Conservation (phyloP, 2,797 vertebrate species). For the Danio kyathit region DNA sequence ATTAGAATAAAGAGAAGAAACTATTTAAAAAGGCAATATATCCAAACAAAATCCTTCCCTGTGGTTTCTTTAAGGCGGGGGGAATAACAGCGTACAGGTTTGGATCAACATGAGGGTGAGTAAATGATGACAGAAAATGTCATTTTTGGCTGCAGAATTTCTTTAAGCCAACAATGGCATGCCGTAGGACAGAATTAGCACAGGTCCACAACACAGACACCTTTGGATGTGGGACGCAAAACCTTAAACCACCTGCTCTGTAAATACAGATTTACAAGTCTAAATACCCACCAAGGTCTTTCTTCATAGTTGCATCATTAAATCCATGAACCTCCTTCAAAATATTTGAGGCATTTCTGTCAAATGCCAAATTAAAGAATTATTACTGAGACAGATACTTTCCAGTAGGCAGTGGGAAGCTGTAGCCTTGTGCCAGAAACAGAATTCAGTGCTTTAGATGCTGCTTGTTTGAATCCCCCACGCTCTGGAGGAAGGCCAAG, state of each 20-base stretch:
- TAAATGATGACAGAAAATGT: constrained; percentile 17
- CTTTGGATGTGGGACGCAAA: constrained; percentile 24
- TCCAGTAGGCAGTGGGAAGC: constrained; percentile 54
- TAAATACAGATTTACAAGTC: constrained; percentile 43
- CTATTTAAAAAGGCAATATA: not conserved
- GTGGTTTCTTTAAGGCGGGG: not conserved
- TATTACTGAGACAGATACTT: constrained; percentile 49
- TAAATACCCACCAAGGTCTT: constrained; percentile 40
- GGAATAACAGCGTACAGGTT: not conserved
- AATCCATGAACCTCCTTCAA: constrained; percentile 45
- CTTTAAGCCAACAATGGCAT: constrained; percentile 1
- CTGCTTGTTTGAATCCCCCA: constrained; percentile 53
- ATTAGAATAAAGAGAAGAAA: no score
- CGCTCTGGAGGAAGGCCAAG: constrained; percentile 58
- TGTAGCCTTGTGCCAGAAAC: constrained; percentile 53
- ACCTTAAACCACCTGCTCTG: constrained; percentile 30
- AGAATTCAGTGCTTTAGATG: constrained; percentile 53
- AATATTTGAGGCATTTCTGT: constrained; percentile 49
- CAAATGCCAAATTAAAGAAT: constrained; percentile 53
- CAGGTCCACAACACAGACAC: constrained; percentile 1
- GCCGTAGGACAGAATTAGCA: constrained; percentile 6
- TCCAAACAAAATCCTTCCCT: not conserved
- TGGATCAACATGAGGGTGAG: constrained; percentile 4
- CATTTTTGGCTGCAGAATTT: not conserved
- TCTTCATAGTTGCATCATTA: constrained; percentile 53